Evolutionary conservation across 2,113 vertebrate species (phyloP), one percentile per base, ranked within the genome.

Genomic region (Gadus chalcogrammus): DNA sequence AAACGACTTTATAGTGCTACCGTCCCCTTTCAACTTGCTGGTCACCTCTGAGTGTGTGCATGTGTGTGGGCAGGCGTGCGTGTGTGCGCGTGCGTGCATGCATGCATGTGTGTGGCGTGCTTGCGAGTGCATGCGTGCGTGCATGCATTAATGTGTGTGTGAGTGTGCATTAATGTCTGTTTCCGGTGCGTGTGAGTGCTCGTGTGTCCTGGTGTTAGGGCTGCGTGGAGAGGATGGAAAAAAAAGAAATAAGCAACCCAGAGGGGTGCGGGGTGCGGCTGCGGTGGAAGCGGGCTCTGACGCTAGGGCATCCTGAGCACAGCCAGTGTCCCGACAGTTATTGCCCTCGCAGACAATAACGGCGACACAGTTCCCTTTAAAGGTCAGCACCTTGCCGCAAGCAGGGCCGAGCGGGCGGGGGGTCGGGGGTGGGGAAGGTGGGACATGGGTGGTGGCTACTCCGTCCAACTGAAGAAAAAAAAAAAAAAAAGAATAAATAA

Each of bases 321-420:
- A 82, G 83, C 77, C 7, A 48, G 82, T 81, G 84, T 88, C 84
- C 82, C 77, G 88, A 88, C 82, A 84, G 83, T 89, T 86, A 89
- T 87, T 89, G 87, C 87, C 87, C 87, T 88, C 77, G 88, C 84
- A 85, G 84, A 86, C 88, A 84, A 88, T 87, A 87, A 82, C 85
- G 88, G 79, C 61, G 64, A 82, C 85, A 82, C 87, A 84, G 75
- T 78, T 88, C 87, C 87, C 84, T 87, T 77, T 87, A 91, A 91
- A 91, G 89, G 88, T 91, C 87, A 89, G 77, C 75, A 17, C 71
- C 77, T 67, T 76, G 86, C 86, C 89, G 90, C 85, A 87, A 86
- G 83, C 76, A 76, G 77, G n/a, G 55, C 15, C 4, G n/a, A 74
- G 72, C 58, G 73, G 75, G 90, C 16, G 59, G 5, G 59, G 18